These are phyloP conservation scores for Hydra vulgaris DNA, from an alignment of 30 jellyfish, hydroid and myxozoan species.

Conservation along the genomic window DNA sequence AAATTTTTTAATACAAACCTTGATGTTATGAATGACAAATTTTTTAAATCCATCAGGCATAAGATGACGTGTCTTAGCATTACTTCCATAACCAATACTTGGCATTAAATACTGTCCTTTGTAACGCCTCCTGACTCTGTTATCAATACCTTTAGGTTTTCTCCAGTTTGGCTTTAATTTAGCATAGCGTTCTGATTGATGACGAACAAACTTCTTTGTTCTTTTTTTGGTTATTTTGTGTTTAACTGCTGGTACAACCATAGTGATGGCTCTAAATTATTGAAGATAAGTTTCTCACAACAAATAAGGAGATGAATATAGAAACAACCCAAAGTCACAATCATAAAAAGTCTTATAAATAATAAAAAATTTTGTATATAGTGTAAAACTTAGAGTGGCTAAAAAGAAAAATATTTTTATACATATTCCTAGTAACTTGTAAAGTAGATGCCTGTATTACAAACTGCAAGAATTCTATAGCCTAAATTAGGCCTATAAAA, in stretches of 20 bases:
- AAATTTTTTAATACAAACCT: conserved; percentile 49
- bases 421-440: too few relatives aligned
- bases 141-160: conserved; percentile 97
- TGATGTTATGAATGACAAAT: conserved; percentile 80
- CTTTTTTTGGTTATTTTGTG: conserved; percentile 74
- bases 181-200: conserved; percentile 84
- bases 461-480: too few relatives aligned
- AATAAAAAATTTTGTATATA: too few relatives aligned
- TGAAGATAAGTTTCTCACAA: background rate
- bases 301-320: too few relatives aligned
- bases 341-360: too few relatives aligned
- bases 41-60: conserved; percentile 98
- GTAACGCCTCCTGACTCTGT: conserved; percentile 82
- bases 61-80: conserved; percentile 76
- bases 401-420: too few relatives aligned
- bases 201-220: conserved; percentile 89
- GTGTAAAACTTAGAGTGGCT: too few relatives aligned
- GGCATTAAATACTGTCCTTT: conserved; percentile 94
- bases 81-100: conserved; percentile 88
- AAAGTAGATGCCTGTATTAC: too few relatives aligned
- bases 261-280: conserved; percentile 30
- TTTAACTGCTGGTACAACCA: conserved; percentile 95
- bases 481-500: too few relatives aligned
- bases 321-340: too few relatives aligned
- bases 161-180: conserved; percentile 83